Conservation (phyloP, 1,140 invertebrate species). For the Mamestra configurata region DNA sequence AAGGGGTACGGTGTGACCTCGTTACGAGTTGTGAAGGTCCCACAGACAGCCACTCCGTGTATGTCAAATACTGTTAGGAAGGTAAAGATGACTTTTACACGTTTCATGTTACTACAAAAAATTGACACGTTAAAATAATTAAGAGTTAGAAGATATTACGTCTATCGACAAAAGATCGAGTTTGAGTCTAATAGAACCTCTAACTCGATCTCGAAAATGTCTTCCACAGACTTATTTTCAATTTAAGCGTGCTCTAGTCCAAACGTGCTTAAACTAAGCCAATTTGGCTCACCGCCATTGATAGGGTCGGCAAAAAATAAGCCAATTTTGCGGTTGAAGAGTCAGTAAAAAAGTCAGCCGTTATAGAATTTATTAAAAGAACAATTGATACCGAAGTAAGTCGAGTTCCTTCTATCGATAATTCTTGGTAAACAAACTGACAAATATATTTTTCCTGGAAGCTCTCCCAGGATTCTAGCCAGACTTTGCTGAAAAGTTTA, state of each 20-base stretch:
- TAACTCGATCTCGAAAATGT: slow-evolving; percentile 18
- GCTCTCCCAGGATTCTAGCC: too few relatives aligned
- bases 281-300: slow-evolving; percentile 22
- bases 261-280: slow-evolving; percentile 35
- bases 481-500: too few relatives aligned
- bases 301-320: slow-evolving; percentile 27
- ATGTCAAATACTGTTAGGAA: too few relatives aligned
- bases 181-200: neutral
- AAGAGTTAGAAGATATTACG: neutral
- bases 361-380: neutral
- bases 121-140: neutral
- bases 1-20: too few relatives aligned
- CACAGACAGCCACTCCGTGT: too few relatives aligned
- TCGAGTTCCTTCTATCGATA: neutral
- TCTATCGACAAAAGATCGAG: neutral
- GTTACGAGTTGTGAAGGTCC: too few relatives aligned
- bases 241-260: slow-evolving; percentile 15
- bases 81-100: too few relatives aligned
- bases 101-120: neutral
- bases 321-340: slow-evolving; percentile 14
- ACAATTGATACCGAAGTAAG: neutral
- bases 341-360: neutral
- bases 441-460: too few relatives aligned
- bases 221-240: slow-evolving; percentile 20
- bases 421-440: too few relatives aligned